Conservation (phyloP, 2,797 vertebrate genomes). For the Botia almorhae region DNA sequence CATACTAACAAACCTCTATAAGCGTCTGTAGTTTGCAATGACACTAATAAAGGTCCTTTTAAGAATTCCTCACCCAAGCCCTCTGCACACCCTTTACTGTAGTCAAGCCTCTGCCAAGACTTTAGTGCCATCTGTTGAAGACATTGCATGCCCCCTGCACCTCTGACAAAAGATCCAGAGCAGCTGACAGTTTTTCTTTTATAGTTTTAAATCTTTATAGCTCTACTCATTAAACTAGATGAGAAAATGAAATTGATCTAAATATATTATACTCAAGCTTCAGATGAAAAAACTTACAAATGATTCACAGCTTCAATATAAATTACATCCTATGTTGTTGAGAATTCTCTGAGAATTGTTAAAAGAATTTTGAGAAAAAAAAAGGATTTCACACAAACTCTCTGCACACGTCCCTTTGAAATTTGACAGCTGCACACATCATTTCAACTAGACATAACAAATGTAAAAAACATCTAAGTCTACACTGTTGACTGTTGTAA, state of each 20-base stretch:
- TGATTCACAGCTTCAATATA: not conserved
- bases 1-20: constrained; percentile 71
- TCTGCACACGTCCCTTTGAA: constrained; percentile 38
- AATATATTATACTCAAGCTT: not conserved
- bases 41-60: constrained; percentile 78
- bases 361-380: too few species aligned
- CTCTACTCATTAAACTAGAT: not conserved
- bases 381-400: constrained; percentile 8
- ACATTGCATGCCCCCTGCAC: constrained; percentile 55
- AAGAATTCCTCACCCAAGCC: constrained; percentile 60
- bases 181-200: not conserved
- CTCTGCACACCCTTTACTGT: constrained; percentile 57
- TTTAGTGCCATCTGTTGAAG: constrained; percentile 59
- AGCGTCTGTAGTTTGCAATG: constrained; percentile 72
- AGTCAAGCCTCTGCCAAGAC: constrained; percentile 59
- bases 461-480: not conserved
- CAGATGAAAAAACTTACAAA: not conserved
- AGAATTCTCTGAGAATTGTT: constrained; percentile 29
- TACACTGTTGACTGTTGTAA: too few species aligned
- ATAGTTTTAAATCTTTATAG: not conserved
- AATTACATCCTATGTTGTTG: not conserved
- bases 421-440: constrained; percentile 27
- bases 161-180: not conserved
- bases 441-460: constrained; percentile 1
- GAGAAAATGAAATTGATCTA: not conserved